Percentiles rank a stretch among this genome's conserved stretches.
These are phyloP conservation scores for Addax nasomaculatus DNA, from an alignment of 2,113 vertebrate genomes.

Conservation along the genomic window DNA sequence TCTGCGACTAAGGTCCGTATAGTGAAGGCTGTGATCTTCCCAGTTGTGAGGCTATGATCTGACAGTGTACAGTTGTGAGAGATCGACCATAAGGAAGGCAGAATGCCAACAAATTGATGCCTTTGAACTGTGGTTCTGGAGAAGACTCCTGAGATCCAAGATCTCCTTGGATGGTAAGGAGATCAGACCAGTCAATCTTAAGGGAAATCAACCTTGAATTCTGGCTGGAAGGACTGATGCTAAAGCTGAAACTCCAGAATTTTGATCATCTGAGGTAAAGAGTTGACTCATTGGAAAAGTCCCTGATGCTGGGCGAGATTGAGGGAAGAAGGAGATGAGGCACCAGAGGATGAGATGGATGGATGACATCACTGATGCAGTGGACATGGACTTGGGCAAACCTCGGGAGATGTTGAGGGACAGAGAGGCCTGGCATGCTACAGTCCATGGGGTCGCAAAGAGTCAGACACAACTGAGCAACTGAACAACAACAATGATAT, in stretches of 20 bases:
- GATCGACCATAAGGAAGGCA: background rate
- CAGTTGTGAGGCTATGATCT: background rate
- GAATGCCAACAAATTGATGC: background rate
- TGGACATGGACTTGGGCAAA: background rate
- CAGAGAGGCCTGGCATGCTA: background rate
- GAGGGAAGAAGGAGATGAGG: background rate
- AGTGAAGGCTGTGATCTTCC: background rate
- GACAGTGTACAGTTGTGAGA: background rate
- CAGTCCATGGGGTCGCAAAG: background rate
- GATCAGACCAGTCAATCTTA: background rate
- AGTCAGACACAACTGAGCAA: background rate
- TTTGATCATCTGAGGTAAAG: background rate
- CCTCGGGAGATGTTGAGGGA: background rate
- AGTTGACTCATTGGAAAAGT: background rate
- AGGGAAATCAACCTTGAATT: background rate
- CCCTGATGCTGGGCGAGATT: background rate
- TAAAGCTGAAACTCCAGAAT: background rate
- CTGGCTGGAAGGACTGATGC: background rate
- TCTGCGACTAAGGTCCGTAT: fast-evolving
- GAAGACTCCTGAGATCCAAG: background rate
- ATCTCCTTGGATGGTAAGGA: background rate
- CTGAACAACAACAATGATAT: background rate
- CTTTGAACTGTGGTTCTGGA: background rate
- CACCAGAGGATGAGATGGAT: background rate
- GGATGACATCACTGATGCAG: background rate